These are phyloP conservation scores for Mus spicilegus DNA, from an alignment of 2,113 vertebrate species.

Conservation along the genomic window DNA sequence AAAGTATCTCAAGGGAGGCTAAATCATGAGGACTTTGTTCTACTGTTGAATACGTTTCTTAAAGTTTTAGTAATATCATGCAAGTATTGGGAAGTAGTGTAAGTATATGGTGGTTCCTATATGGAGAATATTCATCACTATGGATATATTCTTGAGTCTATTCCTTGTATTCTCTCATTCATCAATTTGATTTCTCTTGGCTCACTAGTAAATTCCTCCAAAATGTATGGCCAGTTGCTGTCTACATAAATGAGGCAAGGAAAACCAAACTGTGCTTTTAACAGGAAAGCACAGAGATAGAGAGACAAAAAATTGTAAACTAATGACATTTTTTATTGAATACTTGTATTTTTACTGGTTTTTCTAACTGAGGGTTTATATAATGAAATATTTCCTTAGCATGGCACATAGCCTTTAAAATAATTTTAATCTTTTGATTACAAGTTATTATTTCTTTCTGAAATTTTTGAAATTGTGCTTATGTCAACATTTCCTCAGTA, in stretches of 20 bases:
- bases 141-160: neutral
- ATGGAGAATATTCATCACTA: neutral
- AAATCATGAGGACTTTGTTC: neutral
- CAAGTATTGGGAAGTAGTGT: neutral
- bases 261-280: neutral
- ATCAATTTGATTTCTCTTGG: neutral
- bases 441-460: conserved; percentile 18
- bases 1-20: neutral
- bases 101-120: neutral
- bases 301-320: conserved; percentile 28
- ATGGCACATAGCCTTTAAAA: neutral
- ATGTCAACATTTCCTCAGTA: conserved; percentile 3
- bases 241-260: neutral
- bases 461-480: neutral
- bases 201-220: neutral
- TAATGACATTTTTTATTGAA: neutral
- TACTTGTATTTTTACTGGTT: conserved; percentile 41
- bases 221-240: neutral
- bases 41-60: neutral
- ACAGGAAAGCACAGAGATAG: conserved; percentile 42
- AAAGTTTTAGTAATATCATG: neutral
- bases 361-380: neutral
- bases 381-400: neutral
- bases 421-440: conserved; percentile 44
- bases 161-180: neutral